These are phyloP conservation scores for Notarius lentiginosus DNA, from an alignment of 2,113 vertebrate genomes.

Conservation along the genomic window DNA sequence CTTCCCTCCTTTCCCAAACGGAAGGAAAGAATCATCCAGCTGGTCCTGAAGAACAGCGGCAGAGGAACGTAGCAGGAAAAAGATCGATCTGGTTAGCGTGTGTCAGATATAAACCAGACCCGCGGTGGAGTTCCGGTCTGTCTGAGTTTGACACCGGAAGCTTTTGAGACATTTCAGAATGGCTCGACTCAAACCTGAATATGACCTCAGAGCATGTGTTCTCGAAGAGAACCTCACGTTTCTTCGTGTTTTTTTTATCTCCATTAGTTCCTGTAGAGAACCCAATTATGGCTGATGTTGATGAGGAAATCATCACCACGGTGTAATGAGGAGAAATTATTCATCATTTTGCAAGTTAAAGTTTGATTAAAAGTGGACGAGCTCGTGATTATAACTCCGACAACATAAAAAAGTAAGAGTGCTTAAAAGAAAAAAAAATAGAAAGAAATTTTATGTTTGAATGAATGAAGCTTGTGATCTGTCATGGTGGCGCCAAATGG, in stretches of 20 bases:
- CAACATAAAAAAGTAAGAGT: background rate
- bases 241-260: background rate
- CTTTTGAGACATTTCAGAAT: too few species aligned
- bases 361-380: too few species aligned
- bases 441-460: too few species aligned
- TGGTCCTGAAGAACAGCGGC: background rate
- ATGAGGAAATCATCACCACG: background rate
- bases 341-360: background rate
- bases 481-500: background rate
- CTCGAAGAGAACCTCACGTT: background rate
- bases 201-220: background rate
- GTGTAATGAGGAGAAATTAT: background rate
- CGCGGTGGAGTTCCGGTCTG: too few species aligned
- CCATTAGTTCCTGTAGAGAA: background rate
- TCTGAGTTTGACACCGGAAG: too few species aligned
- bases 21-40: background rate
- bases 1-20: slow-evolving; percentile 37
- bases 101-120: too few species aligned
- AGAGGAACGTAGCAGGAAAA: background rate
- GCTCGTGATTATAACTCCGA: too few species aligned
- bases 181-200: background rate
- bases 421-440: too few species aligned
- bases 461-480: too few species aligned
- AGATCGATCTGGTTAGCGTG: background rate
- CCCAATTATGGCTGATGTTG: background rate